These are phyloP conservation scores for Diplosoma virens DNA, from an alignment of 23 tunicate species.

Conservation along the genomic window DNA sequence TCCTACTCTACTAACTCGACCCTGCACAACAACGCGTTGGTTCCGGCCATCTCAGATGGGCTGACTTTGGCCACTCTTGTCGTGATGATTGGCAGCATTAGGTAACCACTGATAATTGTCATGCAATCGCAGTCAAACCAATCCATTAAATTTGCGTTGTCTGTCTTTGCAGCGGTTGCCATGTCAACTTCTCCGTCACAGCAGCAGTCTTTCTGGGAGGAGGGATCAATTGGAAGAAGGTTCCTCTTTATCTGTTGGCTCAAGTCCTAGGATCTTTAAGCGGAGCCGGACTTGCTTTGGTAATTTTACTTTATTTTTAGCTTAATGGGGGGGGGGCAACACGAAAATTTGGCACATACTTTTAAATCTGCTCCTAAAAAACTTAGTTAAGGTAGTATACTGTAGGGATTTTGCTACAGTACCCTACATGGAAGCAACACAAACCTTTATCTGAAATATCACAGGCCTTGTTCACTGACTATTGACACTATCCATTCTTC, in stretches of 20 bases:
- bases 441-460: too few relatives aligned
- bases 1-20: neutral
- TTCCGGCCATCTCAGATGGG: conserved; percentile 73
- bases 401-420: too few relatives aligned
- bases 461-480: too few relatives aligned
- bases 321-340: too few relatives aligned
- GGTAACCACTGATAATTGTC: conserved; percentile 24
- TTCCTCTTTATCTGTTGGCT: conserved; percentile 54
- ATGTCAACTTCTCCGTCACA: conserved; percentile 78
- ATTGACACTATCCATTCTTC: too few relatives aligned
- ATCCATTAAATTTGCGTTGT: neutral
- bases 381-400: too few relatives aligned
- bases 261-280: conserved; percentile 65
- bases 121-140: neutral
- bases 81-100: conserved; percentile 63
- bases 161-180: conserved; percentile 73
- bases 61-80: conserved; percentile 55
- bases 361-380: too few relatives aligned
- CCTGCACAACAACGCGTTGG: neutral
- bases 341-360: too few relatives aligned
- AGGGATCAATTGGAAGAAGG: conserved; percentile 43
- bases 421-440: too few relatives aligned
- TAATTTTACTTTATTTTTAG: conserved; percentile 13
- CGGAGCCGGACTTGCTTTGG: conserved; percentile 71
- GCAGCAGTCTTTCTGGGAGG: conserved; percentile 63